Evolutionary conservation across 2,113 vertebrate genomes (phyloP).

Genomic region (Sinosuthora webbiana): DNA sequence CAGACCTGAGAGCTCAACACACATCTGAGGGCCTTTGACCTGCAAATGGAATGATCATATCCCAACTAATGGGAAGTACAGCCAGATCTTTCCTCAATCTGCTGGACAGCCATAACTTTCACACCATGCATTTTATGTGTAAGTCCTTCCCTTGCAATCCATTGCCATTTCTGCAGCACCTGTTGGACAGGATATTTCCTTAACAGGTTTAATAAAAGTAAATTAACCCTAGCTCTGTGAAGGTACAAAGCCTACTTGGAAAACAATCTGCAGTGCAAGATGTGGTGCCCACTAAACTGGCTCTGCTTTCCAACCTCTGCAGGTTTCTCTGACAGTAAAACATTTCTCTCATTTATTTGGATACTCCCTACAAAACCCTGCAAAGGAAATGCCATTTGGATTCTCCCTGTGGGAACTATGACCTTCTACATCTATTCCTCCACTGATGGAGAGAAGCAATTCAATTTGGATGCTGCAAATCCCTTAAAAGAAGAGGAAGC

Average conservation of each 20-base stretch:
- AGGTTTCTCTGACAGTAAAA: background rate
- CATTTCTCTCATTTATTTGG: background rate
- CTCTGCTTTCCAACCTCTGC: background rate
- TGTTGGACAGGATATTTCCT: background rate
- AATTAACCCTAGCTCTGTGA: background rate
- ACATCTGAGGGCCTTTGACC: background rate
- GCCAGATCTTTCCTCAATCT: background rate
- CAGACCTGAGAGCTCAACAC: background rate
- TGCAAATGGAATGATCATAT: background rate
- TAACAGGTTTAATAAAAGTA: background rate
- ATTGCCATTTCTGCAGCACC: background rate
- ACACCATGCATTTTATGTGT: background rate
- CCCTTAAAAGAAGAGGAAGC: background rate
- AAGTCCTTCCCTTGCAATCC: background rate
- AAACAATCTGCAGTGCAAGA: background rate
- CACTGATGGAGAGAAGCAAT: background rate
- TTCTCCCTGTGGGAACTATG: background rate
- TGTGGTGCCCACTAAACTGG: background rate
- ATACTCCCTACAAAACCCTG: background rate
- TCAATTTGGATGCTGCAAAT: background rate
- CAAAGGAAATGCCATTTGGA: background rate
- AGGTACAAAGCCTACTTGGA: background rate
- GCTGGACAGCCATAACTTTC: background rate
- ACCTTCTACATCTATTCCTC: background rate
- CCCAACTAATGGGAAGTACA: background rate